These are phyloP conservation scores for Amiota mariae DNA, from an alignment of 2,888 invertebrate genomes.

Conservation along the genomic window DNA sequence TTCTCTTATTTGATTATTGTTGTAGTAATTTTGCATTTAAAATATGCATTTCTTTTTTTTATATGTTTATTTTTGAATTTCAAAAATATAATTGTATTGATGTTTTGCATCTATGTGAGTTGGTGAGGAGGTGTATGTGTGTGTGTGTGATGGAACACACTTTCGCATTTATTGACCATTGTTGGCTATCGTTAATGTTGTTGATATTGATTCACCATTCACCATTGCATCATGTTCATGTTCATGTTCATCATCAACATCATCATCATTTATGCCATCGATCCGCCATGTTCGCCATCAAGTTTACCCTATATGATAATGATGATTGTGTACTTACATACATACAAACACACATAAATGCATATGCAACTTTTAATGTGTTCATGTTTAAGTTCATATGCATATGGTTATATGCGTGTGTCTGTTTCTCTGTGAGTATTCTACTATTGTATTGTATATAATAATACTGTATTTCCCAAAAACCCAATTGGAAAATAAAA, in stretches of 20 bases:
- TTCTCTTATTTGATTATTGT: not conserved
- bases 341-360: conserved; percentile 30
- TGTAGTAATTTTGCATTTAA: conserved; percentile 6
- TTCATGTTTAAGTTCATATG: conserved; percentile 7
- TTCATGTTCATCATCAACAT: too few relatives aligned
- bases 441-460: too few relatives aligned
- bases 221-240: not conserved
- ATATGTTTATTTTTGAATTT: not conserved
- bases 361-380: not conserved
- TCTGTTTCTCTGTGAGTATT: not conserved
- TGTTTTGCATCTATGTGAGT: not conserved
- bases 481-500: too few relatives aligned
- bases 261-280: not conserved
- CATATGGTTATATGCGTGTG: not conserved
- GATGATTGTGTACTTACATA: not conserved
- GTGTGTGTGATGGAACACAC: not conserved
- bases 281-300: conserved; percentile 44
- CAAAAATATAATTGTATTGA: not conserved
- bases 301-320: conserved; percentile 40
- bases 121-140: not conserved
- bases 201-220: conserved; percentile 19
- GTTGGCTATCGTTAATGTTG: conserved; percentile 1
- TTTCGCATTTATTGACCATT: not conserved
- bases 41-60: not conserved
- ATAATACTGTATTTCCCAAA: not conserved